Conservation (phyloP, 2,113 vertebrate genomes). For the Ptychochromis oligacanthus region DNA sequence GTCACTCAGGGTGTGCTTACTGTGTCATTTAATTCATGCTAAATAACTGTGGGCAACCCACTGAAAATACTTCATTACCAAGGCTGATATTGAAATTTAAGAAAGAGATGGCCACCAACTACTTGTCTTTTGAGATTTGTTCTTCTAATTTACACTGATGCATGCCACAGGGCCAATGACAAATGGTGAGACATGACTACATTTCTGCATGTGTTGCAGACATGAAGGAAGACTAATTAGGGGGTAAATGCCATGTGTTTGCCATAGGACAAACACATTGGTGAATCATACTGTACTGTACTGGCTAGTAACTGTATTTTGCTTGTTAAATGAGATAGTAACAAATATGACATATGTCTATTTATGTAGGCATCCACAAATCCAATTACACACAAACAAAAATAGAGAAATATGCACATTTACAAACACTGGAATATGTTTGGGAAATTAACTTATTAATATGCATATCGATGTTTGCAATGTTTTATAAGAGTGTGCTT, state of each 20-base stretch:
- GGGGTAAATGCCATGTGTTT: constrained; percentile 33
- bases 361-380: not conserved
- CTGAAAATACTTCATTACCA: not conserved
- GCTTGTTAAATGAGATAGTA: not conserved
- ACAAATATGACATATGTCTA: not conserved
- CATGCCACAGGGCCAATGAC: constrained; percentile 39
- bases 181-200: constrained; percentile 37
- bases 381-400: not conserved
- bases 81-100: not conserved
- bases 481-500: constrained; percentile 18
- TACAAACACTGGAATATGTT: not conserved
- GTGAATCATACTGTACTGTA: not conserved
- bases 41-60: not conserved
- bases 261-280: constrained; percentile 1
- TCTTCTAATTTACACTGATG: constrained; percentile 43
- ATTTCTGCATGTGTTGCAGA: constrained; percentile 37
- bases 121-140: constrained; percentile 46
- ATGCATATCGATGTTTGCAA: not conserved
- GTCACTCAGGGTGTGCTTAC: not conserved
- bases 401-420: not conserved
- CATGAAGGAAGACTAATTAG: constrained; percentile 29
- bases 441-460: not conserved
- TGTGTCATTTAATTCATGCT: not conserved
- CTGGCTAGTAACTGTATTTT: not conserved
- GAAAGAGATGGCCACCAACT: constrained; percentile 14